Base-by-base conservation (phyloP, 2,888 invertebrate genomes). In the Chloroclystis v-ata region DNA sequence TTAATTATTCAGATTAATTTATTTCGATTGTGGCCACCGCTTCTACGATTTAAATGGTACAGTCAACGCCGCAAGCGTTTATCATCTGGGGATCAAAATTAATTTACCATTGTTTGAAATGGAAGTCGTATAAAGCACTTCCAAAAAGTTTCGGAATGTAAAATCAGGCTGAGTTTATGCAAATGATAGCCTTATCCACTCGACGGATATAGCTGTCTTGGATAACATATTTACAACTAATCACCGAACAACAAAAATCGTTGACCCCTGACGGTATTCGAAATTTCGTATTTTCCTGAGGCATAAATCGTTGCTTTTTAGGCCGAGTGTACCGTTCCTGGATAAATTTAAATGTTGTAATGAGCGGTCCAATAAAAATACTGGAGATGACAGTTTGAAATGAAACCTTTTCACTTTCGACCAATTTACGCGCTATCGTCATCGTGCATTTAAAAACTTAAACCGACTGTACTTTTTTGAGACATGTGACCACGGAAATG, bases 331-430 rank as follows among this genome's bases (percentile, higher is more conserved):
- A 48, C 10, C 35, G 28, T 41, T 29, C 45, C 33, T 28, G 29
- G 37, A 49, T 52, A 52, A 35, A 48, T 41, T 58, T 52, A 42
- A 47, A 53, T 46, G 16, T 33, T 28, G 45, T 58, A 58, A 58
- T 54, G 54, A 54, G 52, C 40, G 28, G 48, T 28, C 39, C 35
- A 52, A 56, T 56, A 56, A 58, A 58, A 52, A 52, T 54, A 50
- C 49, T 50, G 10, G 48, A 52, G 39, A 32, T 29, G 58, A 56
- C 56, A 47, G 46, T 48, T 51, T 24, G 29, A 43, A 53, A 53
- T 59, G 42, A 48, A 54, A 44, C 43, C 40, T 52, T 49, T 54
- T 52, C 39, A 52, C 37, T 52, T 48, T 41, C 43, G 39, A 46
- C 42, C 25, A 43, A 52, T 52, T 56, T 57, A 54, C 44, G 49